Evolutionary conservation across 1,140 invertebrate species (phyloP), one percentile per base, ranked within the genome.

Genomic region (Bradysia coprophila): DNA sequence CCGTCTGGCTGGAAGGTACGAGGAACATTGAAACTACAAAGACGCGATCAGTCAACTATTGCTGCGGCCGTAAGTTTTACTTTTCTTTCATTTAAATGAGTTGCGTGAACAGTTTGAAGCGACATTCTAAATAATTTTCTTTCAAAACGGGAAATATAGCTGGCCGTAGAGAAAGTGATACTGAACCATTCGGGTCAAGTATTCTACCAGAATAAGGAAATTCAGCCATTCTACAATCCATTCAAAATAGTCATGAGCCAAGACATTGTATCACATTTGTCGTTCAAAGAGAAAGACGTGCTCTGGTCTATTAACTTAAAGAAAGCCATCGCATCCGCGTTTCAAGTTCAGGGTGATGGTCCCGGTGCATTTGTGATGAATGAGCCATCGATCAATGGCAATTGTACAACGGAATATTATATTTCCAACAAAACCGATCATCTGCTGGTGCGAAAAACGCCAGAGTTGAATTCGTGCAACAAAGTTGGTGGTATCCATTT

Each of bases 291-390:
- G 46, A 47, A 50, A 20, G 73, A 74, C 45, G 62, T 70, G 2
- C 51, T 63, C n/a, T 79, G 76, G 76, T 65, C 70, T 0, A 67
- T 64, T n/a, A 79, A 79, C 51, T 70, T 78, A 41, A 77, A 79
- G 52, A 57, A 73, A 28, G 74, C 72, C 4, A 65, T 79, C 19
- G 69, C 71, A 10, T 66, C 71, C 28, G 69, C 72, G 45, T 67
- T 78, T 22, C 74, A 78, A 51, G 52, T 60, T 28, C 50, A 56
- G 41, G 66, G 57, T 21, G 62, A 57, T 15, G 48, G 54, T 9
- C 45, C 45, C 5, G 68, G 67, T 0, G 65, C 66, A 1, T 68
- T 66, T 46, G 61, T 62, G 1, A 49, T 61, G n/a, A 57, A 58
- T 46, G 69, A 71, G 56, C 67, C 70, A 43, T 21, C 2, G 32